Evolutionary conservation across 2,113 vertebrate species (phyloP), one percentile per base, ranked within the genome.

Genomic region (Petromus typicus): DNA sequence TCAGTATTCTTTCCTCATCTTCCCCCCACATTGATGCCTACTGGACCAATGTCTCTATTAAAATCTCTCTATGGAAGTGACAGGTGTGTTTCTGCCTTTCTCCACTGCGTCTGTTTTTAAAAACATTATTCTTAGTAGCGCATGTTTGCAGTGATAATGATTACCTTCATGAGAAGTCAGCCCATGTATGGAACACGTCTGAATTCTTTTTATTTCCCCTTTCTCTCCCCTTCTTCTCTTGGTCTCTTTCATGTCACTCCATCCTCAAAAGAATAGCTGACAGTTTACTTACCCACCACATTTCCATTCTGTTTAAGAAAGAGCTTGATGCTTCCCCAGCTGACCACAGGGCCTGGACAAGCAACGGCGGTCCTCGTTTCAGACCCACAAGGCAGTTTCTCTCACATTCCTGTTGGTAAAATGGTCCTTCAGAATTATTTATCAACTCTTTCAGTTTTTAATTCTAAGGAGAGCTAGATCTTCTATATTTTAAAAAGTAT

Each of bases 401-500:
- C 73, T 89, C 75, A 92, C 27, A 45, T 56, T 78, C 56, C 67
- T 59, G 45, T 43, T 82, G 48, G 81, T 57, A 90, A 96, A 90
- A 75, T 32, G 9, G 20, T 71, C 4, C 48, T 79, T 61, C 22
- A 67, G 32, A 48, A 56, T 84, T 86, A 83, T 86, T 67, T 73
- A 40, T 59, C 40, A 48, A 75, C 37, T 79, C 61, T 64, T 80
- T 51, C 25, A 76, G 59, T 9, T 18, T 86, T 93, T 83, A 9
- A 83, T 90, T 89, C 64, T 89, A 93, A 91, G 63, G 34, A 89
- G 25, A 87, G 66, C 34, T 94, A 63, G 51, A 43, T 8, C 84
- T 30, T 61, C 56, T 75, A 6, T 79, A 54, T 81, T 78, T 93
- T 83, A 37, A 54, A 61, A 95, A 91, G 67, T 32, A 67, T 16